A percentile compares a stretch with the other conserved stretches of the same genome.
These are phyloP conservation scores for Oryzias sinensis DNA, from an alignment of 2,797 vertebrate species.

Conservation along the genomic window DNA sequence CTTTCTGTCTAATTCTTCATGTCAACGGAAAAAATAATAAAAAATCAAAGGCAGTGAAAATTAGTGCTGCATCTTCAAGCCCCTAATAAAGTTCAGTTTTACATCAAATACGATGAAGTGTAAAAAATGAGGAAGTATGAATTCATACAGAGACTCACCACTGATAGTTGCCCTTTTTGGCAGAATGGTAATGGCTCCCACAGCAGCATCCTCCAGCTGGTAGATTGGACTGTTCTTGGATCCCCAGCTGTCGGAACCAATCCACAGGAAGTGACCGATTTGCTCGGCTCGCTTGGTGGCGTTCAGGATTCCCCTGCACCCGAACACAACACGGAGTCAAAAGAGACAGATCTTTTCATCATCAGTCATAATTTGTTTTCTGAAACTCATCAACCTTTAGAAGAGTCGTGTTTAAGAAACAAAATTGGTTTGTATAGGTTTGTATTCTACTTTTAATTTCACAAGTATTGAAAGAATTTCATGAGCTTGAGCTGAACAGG, in stretches of 20 bases:
- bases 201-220: constrained; percentile 88
- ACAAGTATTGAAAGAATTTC: no score
- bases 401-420: no score
- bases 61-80: background rate
- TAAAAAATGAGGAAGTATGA: no score
- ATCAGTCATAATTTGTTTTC: no score
- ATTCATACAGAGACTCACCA: constrained; percentile 73
- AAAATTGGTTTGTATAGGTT: no score
- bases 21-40: no score
- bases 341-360: background rate
- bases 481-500: no score
- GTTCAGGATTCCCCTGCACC: constrained; percentile 87
- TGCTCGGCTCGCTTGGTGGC: constrained; percentile 89
- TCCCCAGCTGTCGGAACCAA: constrained; percentile 96
- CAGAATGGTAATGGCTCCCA: constrained; percentile 93
- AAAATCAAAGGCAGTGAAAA: no score
- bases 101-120: background rate
- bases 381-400: no score
- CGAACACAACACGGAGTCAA: constrained; percentile 4
- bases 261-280: constrained; percentile 93
- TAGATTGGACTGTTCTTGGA: constrained; percentile 87
- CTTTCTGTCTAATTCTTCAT: no score
- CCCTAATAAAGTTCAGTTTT: background rate
- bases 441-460: no score
- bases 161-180: constrained; percentile 90